Conservation (phyloP, 2,797 vertebrate species). For the Cetoscarus ocellatus region DNA sequence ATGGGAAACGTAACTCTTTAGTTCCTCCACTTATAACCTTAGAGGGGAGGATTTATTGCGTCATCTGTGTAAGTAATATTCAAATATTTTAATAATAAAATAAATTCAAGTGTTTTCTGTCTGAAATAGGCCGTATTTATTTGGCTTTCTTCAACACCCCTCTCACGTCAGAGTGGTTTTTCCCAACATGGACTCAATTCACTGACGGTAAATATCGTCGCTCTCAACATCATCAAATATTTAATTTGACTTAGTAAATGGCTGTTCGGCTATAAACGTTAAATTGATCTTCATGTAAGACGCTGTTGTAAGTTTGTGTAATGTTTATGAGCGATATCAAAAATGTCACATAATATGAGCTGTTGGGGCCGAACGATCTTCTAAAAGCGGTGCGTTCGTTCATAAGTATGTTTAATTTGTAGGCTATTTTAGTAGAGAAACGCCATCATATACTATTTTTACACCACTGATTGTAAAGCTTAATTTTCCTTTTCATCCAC, state of each 20-base stretch:
- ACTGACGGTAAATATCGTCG: conserved; percentile 79
- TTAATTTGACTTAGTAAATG: accelerated
- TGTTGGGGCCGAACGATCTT: conserved; percentile 48
- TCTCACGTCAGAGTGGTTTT: conserved; percentile 56
- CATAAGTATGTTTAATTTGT: background rate
- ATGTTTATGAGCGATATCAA: background rate
- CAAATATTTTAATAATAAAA: no score
- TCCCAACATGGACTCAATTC: conserved; percentile 81
- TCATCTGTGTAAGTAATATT: no score
- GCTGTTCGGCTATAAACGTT: background rate
- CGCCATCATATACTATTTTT: background rate
- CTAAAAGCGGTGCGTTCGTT: conserved; percentile 1
- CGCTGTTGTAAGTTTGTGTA: background rate
- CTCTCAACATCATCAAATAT: conserved; percentile 32
- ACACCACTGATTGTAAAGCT: background rate
- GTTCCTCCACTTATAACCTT: accelerated
- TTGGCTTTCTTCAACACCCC: background rate
- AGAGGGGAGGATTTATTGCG: no score
- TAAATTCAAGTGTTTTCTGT: background rate
- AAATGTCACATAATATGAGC: background rate
- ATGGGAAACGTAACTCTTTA: background rate
- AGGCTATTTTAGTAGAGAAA: background rate
- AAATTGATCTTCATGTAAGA: no score
- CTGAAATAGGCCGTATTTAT: background rate
- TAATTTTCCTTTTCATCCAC: background rate